Evolutionary conservation across 2,113 vertebrate species (phyloP), one percentile per base, ranked within the genome.

Genomic region (Pheucticus melanocephalus): DNA sequence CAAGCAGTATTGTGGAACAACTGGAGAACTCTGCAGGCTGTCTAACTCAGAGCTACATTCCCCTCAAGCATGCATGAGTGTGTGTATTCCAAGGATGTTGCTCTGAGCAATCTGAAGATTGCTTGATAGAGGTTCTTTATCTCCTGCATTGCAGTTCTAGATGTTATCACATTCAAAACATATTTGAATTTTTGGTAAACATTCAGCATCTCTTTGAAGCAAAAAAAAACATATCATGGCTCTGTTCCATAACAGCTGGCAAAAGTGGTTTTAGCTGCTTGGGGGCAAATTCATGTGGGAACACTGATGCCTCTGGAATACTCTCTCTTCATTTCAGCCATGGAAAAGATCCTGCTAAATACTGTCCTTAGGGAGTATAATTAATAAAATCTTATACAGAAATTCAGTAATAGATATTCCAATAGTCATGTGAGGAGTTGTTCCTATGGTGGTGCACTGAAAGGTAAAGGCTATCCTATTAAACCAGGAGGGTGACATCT

Each of bases 151-250:
- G 65, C 73, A 60, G 37, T 88, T 94, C 95, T 64, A 91, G 87
- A 94, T 88, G 10, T 25, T 92, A 92, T 86, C 69, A 95, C 60
- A 75, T 64, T 92, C 69, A 90, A 92, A 94, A 91, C 20, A 51
- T 19, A 68, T 70, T 82, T 94, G 47, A 86, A 95, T 78, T 93
- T 85, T 53, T 68, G 44, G 31, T 78, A 84, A 95, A 57, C 44
- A 72, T 47, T 71, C 73, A 59, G 23, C 48, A 35, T 82, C 40
- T 48, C 75, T 91, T 88, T 82, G 69, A 88, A 91, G 47, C 25
- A 61, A 48, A 57, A 75, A 75, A 39, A 48, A 27, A 7, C 2
- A 4, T n/a, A 39, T 8, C 10, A 21, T 48, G 69, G 21, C 27
- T 14, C 27, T 2, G 2, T 44, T 85, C n/a, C 27, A 14, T 35